phyloP scores from a whole-genome alignment of 2,797 vertebrate genomes.

The Ispidina picta region DNA sequence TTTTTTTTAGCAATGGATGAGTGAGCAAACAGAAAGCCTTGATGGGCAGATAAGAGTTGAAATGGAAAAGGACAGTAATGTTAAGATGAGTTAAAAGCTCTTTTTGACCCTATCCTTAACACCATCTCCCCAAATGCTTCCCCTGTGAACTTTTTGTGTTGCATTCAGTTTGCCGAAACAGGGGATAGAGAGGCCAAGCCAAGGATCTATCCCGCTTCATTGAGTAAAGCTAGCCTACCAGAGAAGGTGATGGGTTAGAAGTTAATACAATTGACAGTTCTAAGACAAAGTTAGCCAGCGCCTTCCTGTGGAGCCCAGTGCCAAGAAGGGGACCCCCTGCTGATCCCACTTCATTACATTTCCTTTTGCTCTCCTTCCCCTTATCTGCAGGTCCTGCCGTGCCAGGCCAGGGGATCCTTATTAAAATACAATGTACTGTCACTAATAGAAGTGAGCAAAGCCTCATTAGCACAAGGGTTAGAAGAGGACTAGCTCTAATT shows the following conservation, averaged over 20 bases:
- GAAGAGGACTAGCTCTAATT: conserved; percentile 62
- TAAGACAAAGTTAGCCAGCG: conserved; percentile 71
- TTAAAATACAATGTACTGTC: conserved; percentile 71
- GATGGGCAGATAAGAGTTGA: conserved; percentile 73
- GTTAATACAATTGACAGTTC: conserved; percentile 79
- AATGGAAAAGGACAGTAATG: conserved; percentile 64
- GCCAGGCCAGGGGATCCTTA: conserved; percentile 48
- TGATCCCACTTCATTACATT: conserved; percentile 53
- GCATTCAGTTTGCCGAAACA: conserved; percentile 74
- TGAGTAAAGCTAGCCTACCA: conserved; percentile 73
- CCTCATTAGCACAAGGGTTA: conserved; percentile 69
- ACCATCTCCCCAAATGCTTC: conserved; percentile 62
- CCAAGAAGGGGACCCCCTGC: conserved; percentile 63
- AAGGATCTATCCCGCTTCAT: conserved; percentile 76
- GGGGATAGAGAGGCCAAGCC: conserved; percentile 71
- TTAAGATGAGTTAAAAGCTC: conserved; percentile 79
- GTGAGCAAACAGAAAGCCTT: conserved; percentile 71
- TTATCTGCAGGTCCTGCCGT: conserved; percentile 52
- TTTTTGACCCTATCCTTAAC: conserved; percentile 67
- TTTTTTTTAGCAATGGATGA: conserved; percentile 64
- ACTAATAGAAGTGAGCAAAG: conserved; percentile 64
- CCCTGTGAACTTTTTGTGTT: conserved; percentile 82
- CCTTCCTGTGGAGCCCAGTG: conserved; percentile 65
- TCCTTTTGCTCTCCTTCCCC: conserved; percentile 60
- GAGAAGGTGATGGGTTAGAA: conserved; percentile 81